Evolutionary conservation across 2,797 vertebrate genomes (phyloP), one percentile per base, ranked within the genome.

Genomic region (Cossypha polioptera): DNA sequence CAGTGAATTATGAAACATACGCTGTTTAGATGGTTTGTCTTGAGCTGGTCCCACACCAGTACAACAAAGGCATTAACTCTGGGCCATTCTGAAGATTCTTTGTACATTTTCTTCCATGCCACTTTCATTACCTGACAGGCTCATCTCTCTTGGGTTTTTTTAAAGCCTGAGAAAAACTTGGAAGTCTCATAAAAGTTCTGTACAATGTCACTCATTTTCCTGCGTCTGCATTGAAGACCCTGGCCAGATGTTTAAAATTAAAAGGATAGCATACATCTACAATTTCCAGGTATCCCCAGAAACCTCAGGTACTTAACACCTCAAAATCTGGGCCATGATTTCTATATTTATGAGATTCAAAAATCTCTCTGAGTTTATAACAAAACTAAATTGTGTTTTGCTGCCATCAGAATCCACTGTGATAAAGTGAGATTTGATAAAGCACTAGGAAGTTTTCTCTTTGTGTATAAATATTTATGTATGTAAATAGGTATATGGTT

Each of bases 381-480:
- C 75, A 95, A 96, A 97, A 88, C 92, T 86, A 91, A 94, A 87
- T 86, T 79, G 54, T 74, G 47, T 95, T 96, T 96, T 96, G 74
- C 83, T 95, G 91, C 84, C 95, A 93, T 96, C 66, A 94, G 95
- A 94, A 86, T 73, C 90, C 78, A 93, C 85, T 38, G 84, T 90
- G 76, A 78, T 93, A 92, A 96, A 94, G 83, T 18, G 26, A 97
- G 91, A 95, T 89, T 95, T 78, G 71, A 92, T 97, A 96, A 96
- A 96, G 66, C 90, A 96, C 63, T 43, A 84, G 93, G 88, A 97
- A 96, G 83, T 88, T 97, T 97, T 94, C 90, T 94, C 92, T 97
- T 96, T 95, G 81, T 94, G 76, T 95, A 97, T 98, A 97, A 98
- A 98, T 97, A 98, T 98, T 97, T 98, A 97, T 98, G 90, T 96